A percentile compares a stretch with the other conserved stretches of the same genome.
phyloP scores from a whole-genome alignment of 2,888 invertebrate genomes.

The Oxycera nigricornis region DNA sequence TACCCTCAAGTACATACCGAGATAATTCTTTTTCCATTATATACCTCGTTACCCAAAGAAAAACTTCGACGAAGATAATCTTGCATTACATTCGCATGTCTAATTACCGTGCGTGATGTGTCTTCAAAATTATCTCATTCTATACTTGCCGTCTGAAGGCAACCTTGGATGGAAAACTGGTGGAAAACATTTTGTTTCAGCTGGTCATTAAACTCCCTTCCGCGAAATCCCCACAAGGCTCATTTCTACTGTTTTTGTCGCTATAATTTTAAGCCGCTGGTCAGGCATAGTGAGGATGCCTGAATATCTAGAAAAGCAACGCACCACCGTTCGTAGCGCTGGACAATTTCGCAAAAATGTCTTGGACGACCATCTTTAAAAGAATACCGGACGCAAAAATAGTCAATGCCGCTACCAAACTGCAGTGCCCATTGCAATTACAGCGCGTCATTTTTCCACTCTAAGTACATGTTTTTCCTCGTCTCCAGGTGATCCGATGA shows the following conservation, averaged over 20 bases:
- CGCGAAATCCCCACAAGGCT: conserved; percentile 5
- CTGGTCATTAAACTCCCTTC: conserved; percentile 24
- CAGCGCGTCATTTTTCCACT: conserved; percentile 34
- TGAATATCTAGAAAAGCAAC: background rate
- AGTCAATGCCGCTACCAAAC: conserved; percentile 37
- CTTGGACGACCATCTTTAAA: conserved; percentile 38
- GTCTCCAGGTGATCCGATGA: conserved; percentile 20
- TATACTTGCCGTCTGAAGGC: background rate
- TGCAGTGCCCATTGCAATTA: conserved; percentile 30
- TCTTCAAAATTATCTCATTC: too few species aligned
- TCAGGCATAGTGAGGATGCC: background rate
- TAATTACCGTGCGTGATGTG: too few species aligned
- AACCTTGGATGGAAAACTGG: background rate
- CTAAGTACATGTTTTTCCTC: conserved; percentile 22
- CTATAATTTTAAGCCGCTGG: background rate
- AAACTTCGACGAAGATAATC: too few species aligned
- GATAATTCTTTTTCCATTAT: too few species aligned
- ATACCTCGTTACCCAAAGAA: too few species aligned
- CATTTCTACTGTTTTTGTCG: background rate
- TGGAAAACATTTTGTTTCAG: background rate
- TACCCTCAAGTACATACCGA: too few species aligned
- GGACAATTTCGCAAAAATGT: conserved; percentile 40
- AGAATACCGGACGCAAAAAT: conserved; percentile 40
- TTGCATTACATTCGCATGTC: too few species aligned
- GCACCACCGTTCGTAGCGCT: background rate